Percentiles rank a stretch among this genome's conserved stretches.
phyloP scores from a whole-genome alignment of 2,113 vertebrate genomes.

The Amia ocellicauda region DNA sequence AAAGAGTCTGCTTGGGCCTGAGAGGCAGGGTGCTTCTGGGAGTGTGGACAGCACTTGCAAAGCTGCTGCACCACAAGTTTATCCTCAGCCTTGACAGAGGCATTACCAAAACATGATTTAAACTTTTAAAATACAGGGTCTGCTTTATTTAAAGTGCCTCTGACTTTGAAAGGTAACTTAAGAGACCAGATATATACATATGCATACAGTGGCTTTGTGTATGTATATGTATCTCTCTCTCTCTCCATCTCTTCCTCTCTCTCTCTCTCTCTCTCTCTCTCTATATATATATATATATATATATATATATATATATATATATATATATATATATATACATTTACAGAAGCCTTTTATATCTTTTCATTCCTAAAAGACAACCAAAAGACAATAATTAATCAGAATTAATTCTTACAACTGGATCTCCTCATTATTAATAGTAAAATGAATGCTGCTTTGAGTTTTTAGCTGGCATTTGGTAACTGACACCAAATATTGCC shows the following conservation, averaged over 20 bases:
- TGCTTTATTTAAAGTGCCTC: conserved; percentile 52
- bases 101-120: conserved; percentile 39
- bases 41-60: conserved; percentile 31
- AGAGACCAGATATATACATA: background rate
- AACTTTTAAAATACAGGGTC: conserved; percentile 38
- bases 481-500: too few relatives aligned
- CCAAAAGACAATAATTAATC: too few relatives aligned
- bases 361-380: too few relatives aligned
- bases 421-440: too few relatives aligned
- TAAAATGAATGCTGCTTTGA: too few relatives aligned
- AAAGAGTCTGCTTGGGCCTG: conserved; percentile 68
- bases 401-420: too few relatives aligned
- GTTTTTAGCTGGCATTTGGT: too few relatives aligned
- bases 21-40: conserved; percentile 18
- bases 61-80: conserved; percentile 16
- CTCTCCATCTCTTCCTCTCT: background rate
- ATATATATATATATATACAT: too few relatives aligned
- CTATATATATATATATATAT: background rate
- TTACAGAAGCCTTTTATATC: too few relatives aligned
- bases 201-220: conserved; percentile 2
- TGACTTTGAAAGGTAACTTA: conserved; percentile 34
- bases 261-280: background rate
- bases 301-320: too few relatives aligned
- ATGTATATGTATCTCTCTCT: background rate
- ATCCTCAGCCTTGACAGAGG: conserved; percentile 46